Percentiles rank a stretch among this genome's conserved stretches.
Conservation (phyloP, 1,140 invertebrate genomes). For the Camponotus pennsylvanicus region DNA sequence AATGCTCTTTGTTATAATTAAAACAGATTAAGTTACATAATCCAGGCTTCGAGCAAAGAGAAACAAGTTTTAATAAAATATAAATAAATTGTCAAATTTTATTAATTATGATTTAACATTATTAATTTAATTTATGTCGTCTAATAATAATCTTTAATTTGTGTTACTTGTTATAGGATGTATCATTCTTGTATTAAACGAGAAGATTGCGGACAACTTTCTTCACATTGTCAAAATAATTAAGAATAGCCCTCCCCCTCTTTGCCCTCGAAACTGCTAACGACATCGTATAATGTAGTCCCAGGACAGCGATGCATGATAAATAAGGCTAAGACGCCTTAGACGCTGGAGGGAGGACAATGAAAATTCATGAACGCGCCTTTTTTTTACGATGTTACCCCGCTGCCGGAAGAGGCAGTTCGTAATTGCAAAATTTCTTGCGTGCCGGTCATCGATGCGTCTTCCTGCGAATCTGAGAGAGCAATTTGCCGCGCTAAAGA, state of each 20-base stretch:
- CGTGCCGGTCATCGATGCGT: conserved; percentile 59
- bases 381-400: conserved; percentile 55
- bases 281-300: conserved; percentile 52
- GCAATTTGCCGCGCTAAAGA: conserved; percentile 63
- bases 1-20: background rate
- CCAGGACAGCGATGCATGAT: conserved; percentile 50
- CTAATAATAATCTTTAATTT: conserved; percentile 2
- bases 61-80: background rate
- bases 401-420: conserved; percentile 40
- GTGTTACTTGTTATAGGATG: background rate
- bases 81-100: conserved; percentile 8
- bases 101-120: background rate
- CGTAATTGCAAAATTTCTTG: conserved; percentile 73
- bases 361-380: conserved; percentile 58
- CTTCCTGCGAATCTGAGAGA: conserved; percentile 53
- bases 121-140: background rate
- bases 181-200: conserved; percentile 10
- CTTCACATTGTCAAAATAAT: conserved; percentile 47
- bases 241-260: background rate
- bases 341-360: conserved; percentile 39
- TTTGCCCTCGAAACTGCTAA: conserved; percentile 33
- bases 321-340: conserved; percentile 48
- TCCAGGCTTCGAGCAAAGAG: background rate
- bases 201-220: background rate
- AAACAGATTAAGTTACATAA: background rate